Evolutionary conservation across 2,113 vertebrate species (phyloP), one percentile per base, ranked within the genome.

Genomic region (Boleophthalmus pectinirostris): DNA sequence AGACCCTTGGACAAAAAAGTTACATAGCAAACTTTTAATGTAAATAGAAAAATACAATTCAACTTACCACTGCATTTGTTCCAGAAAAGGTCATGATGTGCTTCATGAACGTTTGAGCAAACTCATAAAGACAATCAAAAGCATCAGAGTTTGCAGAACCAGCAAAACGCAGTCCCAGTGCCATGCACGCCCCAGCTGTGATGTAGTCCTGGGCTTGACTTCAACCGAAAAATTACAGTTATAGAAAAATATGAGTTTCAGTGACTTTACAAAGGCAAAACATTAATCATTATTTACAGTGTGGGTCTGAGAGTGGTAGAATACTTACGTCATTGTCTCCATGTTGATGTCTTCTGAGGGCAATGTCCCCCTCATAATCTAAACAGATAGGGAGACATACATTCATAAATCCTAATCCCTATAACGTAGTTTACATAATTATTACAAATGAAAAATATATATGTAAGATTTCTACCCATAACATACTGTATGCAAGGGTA

Each of bases 171-270:
- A 99, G 95, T 25, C 98, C 98, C 83, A 99, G 90, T 2, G 97
- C 96, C 88, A 99, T 90, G 66, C 98, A 99, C 0, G 97, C 97
- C 61, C 98, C 98, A 3, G 98, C 97, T 0, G 97, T 96, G 49
- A 99, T 99, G 93, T 99, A 98, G 84, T 98, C 95, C 5, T 98
- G 96, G 51, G 97, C 98, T 93, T 99, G 98, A 75, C 98, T 99
- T 89, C 71, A 29, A 46, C 3, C 24, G 20, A 58, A 15, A 58
- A 58, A 24, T 15, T 2, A 58, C n/a, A 54, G 3, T 51, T 51
- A 56, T 12, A 56, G 53, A 38, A 2, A 56, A 56, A n/a, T 23
- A 7, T 51, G 18, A 29, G 29, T 29, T 29, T 29, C 35, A 38
- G 35, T 38, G 35, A 38, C 12, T 47, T 47, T 14, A 47, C 0